Conservation (phyloP, 2,113 vertebrate genomes). For the Riparia riparia region DNA sequence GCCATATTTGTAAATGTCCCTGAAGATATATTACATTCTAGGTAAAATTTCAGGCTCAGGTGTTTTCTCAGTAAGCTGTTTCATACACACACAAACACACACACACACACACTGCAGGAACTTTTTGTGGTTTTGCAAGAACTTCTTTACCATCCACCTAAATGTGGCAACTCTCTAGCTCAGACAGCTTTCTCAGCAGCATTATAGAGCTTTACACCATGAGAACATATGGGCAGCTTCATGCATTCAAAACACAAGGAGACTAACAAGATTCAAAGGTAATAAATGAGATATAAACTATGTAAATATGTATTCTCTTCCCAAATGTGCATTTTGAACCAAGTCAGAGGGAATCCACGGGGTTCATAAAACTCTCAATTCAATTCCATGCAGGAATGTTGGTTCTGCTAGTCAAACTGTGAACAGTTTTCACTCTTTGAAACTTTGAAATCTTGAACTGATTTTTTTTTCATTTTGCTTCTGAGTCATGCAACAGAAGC, state of each 20-base stretch:
- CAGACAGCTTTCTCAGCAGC: not conserved
- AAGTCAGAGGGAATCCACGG: not conserved
- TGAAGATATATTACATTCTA: not conserved
- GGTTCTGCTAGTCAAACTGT: not conserved
- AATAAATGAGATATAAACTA: not conserved
- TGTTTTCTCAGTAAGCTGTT: not conserved
- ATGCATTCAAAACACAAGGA: not conserved
- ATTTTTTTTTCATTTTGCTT: not conserved
- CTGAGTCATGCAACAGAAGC: not conserved
- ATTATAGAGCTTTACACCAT: not conserved
- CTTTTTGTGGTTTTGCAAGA: not conserved
- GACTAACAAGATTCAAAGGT: not conserved
- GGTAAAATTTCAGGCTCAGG: not conserved
- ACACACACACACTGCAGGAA: accelerated
- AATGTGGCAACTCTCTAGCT: not conserved
- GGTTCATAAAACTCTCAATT: not conserved
- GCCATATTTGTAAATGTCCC: not conserved
- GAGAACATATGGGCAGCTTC: not conserved
- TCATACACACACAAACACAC: accelerated
- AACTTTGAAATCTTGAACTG: not conserved
- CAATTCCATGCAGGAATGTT: not conserved
- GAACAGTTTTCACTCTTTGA: not conserved
- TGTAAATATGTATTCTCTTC: not conserved
- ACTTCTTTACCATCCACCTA: not conserved
- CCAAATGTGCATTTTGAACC: not conserved